Percentiles rank a stretch among this genome's conserved stretches.
phyloP scores from a whole-genome alignment of 2,797 vertebrate genomes.

The Typhlichthys subterraneus region DNA sequence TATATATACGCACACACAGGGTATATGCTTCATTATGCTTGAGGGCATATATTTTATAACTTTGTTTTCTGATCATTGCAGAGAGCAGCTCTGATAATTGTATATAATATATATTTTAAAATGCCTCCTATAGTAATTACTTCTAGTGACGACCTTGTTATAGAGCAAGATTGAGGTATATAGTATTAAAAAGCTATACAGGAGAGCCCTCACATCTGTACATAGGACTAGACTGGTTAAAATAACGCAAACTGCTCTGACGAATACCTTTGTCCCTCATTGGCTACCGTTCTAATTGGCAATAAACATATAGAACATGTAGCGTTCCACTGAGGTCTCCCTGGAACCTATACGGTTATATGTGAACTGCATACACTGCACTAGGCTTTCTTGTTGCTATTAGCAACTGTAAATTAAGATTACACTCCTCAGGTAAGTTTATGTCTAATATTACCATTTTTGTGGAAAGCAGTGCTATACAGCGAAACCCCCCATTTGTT shows the following conservation, averaged over 20 bases:
- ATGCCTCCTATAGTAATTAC: conserved; percentile 42
- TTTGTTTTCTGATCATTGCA: conserved; percentile 3
- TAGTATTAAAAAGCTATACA: conserved; percentile 30
- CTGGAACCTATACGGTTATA: not conserved
- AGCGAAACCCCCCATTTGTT: no score
- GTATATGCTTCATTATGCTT: no score
- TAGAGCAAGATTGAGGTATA: conserved; percentile 28
- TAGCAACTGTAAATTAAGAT: no score
- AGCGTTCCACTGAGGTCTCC: no score
- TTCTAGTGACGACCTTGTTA: conserved; percentile 33
- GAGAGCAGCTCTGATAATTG: not conserved
- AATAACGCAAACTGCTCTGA: conserved; percentile 27
- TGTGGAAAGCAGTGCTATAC: no score
- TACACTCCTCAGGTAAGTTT: no score
- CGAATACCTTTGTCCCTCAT: conserved; percentile 27
- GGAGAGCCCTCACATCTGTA: conserved; percentile 24
- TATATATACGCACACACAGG: no score
- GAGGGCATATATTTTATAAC: no score
- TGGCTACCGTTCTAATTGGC: conserved; percentile 48
- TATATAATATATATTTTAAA: conserved; percentile 39
- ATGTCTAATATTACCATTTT: no score
- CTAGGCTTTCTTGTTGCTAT: no score
- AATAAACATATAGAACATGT: conserved; percentile 27
- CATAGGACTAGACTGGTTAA: conserved; percentile 36
- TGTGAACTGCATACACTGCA: conserved; percentile 6